These are phyloP conservation scores for Nesidiocoris tenuis DNA, from an alignment of 2,888 invertebrate genomes.

Conservation along the genomic window DNA sequence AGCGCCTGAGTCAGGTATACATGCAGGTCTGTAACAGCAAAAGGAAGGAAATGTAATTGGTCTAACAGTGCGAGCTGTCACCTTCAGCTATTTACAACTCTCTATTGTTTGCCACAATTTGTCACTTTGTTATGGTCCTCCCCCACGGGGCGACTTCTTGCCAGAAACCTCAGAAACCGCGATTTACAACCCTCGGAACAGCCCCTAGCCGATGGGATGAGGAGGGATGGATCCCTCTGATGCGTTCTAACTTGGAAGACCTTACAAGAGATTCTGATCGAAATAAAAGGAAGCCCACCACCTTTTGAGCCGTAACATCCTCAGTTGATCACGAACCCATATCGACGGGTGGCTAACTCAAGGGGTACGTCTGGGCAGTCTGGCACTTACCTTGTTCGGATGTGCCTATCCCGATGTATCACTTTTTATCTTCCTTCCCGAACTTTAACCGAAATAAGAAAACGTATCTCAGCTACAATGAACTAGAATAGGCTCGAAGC, in stretches of 20 bases:
- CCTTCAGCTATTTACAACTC: conserved; percentile 28
- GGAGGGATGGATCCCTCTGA: conserved; percentile 16
- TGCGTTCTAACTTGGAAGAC: not conserved
- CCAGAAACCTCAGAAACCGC: conserved; percentile 40
- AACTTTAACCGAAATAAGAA: not conserved
- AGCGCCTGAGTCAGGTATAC: conserved; percentile 21
- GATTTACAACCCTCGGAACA: conserved; percentile 33
- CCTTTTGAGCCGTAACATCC: conserved; percentile 15
- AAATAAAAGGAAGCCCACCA: not conserved
- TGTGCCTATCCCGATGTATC: not conserved
- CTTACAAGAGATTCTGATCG: not conserved
- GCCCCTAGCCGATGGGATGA: conserved; percentile 11
- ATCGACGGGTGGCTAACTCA: conserved; percentile 14
- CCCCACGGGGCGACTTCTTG: conserved; percentile 24
- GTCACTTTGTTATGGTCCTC: conserved; percentile 42
- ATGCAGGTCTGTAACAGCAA: not conserved
- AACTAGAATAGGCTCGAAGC: too few species aligned
- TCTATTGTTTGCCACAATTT: conserved; percentile 42
- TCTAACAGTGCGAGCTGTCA: conserved; percentile 29
- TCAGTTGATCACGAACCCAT: not conserved
- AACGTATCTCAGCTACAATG: not conserved
- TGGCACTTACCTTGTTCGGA: not conserved
- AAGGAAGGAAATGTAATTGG: conserved; percentile 43
- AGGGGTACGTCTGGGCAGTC: too few species aligned
- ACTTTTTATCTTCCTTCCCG: not conserved